These are phyloP conservation scores for Cladopsammia gracilis DNA, from an alignment of 64 coral and sea anemone genomes.

Conservation along the genomic window DNA sequence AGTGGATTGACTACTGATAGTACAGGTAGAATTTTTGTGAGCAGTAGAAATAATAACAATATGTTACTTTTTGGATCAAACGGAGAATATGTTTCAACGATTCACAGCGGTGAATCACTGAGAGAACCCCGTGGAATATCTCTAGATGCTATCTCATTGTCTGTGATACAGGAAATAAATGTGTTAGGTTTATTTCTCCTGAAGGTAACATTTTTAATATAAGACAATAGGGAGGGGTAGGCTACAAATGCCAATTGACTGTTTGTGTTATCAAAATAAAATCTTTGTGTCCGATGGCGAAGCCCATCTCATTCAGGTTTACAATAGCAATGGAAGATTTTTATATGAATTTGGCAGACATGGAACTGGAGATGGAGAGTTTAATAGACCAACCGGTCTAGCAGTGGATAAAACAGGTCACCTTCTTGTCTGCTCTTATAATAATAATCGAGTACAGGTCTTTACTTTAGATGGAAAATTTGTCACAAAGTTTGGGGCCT, in stretches of 20 bases:
- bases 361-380: background rate
- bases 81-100: background rate
- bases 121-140: background rate
- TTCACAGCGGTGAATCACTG: background rate
- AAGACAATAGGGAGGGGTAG: background rate
- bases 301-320: background rate
- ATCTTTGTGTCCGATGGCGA: conserved; percentile 10
- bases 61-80: background rate
- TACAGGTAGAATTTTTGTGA: background rate
- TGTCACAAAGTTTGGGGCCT: conserved; percentile 24
- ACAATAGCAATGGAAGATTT: conserved; percentile 1
- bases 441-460: background rate
- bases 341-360: conserved; percentile 18
- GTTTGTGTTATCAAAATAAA: conserved; percentile 7
- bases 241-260: background rate
- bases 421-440: background rate
- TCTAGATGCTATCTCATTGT: background rate
- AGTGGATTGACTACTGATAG: background rate
- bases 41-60: background rate
- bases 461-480: conserved; percentile 24
- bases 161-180: background rate
- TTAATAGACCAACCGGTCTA: conserved; percentile 18
- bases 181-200: conserved; percentile 6
- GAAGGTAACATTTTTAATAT: background rate
- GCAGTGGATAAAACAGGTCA: conserved; percentile 43